These are phyloP conservation scores for Apogon talboti DNA, from an alignment of 2,797 vertebrate species.

Conservation along the genomic window DNA sequence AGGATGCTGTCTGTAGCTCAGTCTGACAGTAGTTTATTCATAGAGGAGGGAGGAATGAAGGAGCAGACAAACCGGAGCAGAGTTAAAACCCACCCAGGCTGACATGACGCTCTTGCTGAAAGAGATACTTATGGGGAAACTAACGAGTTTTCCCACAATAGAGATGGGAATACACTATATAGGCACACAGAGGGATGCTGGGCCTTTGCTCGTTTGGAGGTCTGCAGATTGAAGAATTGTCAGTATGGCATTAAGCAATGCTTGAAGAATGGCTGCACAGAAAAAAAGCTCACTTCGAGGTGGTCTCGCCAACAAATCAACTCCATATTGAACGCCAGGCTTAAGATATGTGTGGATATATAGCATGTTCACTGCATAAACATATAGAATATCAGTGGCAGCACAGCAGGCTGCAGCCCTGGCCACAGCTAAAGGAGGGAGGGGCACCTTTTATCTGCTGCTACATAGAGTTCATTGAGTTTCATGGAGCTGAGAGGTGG, in stretches of 20 bases:
- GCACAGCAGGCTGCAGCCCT: conserved; percentile 1
- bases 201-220: conserved; percentile 55
- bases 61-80: conserved; percentile 19
- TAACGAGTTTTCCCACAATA: conserved; percentile 65
- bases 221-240: conserved; percentile 53
- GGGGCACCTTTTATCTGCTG: conserved; percentile 21
- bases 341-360: conserved; percentile 39
- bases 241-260: conserved; percentile 59
- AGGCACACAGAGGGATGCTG: conserved; percentile 44
- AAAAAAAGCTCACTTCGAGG: conserved; percentile 37
- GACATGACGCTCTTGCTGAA: conserved; percentile 46
- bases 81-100: conserved; percentile 58
- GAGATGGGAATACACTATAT: conserved; percentile 53
- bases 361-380: conserved; percentile 21
- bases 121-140: conserved; percentile 51
- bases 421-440: conserved; percentile 23
- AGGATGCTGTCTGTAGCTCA: conserved; percentile 33
- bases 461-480: conserved; percentile 52
- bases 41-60: conserved; percentile 32
- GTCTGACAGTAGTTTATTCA: conserved; percentile 46
- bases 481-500: conserved; percentile 45
- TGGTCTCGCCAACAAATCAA: conserved; percentile 66
- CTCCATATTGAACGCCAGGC: conserved; percentile 56
- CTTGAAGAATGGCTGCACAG: conserved; percentile 52
- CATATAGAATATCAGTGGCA: conserved; percentile 11